Base-by-base conservation (phyloP, 2,113 vertebrate species). In the Sporophila hypoxantha region DNA sequence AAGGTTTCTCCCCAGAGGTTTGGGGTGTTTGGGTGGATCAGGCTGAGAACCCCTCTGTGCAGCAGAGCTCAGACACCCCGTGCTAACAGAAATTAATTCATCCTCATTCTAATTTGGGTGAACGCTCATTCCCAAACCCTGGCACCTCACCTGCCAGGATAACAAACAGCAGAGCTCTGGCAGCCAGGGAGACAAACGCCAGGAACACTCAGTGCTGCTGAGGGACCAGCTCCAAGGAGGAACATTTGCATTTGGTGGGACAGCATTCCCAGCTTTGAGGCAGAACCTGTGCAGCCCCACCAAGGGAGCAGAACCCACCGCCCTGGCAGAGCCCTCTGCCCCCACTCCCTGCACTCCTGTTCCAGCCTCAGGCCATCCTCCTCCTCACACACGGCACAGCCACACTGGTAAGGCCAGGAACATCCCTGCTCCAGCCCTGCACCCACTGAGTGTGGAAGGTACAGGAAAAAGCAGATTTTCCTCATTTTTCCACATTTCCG, bases 311-410 rank as follows among this genome's bases (percentile, higher is more conserved):
- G 70, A 37, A 44, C 14, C 46, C 17, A 80, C 6, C n/a, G 37
- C 10, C 16, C 4, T 3, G 27, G 39, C 1, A 13, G 30, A 50
- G 10, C 27, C 2, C 44, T 50, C 18, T 3, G 17, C 13, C 25
- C 52, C 39, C 25, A 0, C 9, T 67, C 26, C 34, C 29, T 9
- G 39, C 25, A 0, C 9, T 67, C 26, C 34, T 26, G 8, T 21
- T 13, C 39, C 71, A 73, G n/a, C 49, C 34, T 50, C 44, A 49
- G 12, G 17, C 19, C 49, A 17, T 77, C 75, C 75, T 65, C 32
- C n/a, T 65, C 61, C 61, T 65, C 75, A 44, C 60, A 36, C 49
- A 2, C 73, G 16, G 10, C 55, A 5, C 32, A 22, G 53, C 17
- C 68, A 57, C 10, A 6, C 57, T 50, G 60, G 20, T 4, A 12